Conservation (phyloP, 2,113 vertebrate species). For the Rousettus leschenaultii region DNA sequence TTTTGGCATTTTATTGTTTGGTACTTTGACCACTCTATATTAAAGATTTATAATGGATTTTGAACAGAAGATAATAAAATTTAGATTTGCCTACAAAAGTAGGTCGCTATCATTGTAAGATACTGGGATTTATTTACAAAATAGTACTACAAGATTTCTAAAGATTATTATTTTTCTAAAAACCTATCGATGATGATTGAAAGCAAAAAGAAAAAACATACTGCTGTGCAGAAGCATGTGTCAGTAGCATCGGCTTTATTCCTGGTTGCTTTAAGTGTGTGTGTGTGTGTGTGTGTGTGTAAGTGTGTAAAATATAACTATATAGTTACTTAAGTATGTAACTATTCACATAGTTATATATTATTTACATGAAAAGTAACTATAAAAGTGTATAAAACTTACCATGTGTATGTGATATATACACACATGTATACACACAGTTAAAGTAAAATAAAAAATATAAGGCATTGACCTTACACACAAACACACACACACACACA, state of each 20-base stretch:
- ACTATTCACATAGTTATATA: not conserved
- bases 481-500: not conserved
- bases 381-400: not conserved
- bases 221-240: not conserved
- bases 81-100: not conserved
- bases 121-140: not conserved
- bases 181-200: not conserved
- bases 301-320: not conserved
- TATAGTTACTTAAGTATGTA: too few relatives aligned
- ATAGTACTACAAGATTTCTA: not conserved
- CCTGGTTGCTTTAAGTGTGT: not conserved
- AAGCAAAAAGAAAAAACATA: not conserved
- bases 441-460: not conserved
- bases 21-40: not conserved
- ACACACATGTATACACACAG: not conserved
- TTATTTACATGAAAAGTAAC: not conserved
- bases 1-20: not conserved
- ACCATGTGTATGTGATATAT: not conserved
- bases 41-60: not conserved
- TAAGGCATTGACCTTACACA: not conserved
- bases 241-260: not conserved
- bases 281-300: too few relatives aligned
- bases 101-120: not conserved
- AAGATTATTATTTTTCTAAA: not conserved
- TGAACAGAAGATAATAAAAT: not conserved